A percentile compares a stretch with the other conserved stretches of the same genome.
Conservation (phyloP, 2,113 vertebrate genomes). For the Phalacrocorax carbo region DNA sequence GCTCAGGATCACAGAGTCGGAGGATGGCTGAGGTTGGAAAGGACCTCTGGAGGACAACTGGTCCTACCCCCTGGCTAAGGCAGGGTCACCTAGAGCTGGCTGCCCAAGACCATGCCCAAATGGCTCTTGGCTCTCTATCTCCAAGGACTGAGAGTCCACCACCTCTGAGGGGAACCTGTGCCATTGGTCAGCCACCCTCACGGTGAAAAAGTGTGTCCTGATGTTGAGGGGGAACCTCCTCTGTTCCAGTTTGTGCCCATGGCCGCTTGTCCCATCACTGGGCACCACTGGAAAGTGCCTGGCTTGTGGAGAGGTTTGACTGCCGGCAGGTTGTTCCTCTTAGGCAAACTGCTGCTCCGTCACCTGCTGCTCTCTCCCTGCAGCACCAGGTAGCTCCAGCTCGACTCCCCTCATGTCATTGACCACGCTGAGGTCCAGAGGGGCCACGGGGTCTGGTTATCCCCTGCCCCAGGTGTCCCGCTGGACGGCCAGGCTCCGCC, state of each 20-base stretch:
- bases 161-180: background rate
- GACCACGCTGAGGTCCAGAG: background rate
- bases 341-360: background rate
- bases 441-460: background rate
- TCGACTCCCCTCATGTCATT: fast-evolving
- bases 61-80: too few relatives aligned
- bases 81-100: too few relatives aligned
- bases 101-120: too few relatives aligned
- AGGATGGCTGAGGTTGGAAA: too few relatives aligned
- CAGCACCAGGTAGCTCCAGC: background rate
- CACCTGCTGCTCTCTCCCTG: background rate
- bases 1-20: too few relatives aligned
- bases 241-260: too few relatives aligned
- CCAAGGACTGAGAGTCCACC: too few relatives aligned
- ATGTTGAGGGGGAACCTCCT: too few relatives aligned
- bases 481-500: too few relatives aligned
- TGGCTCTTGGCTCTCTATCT: too few relatives aligned
- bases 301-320: background rate
- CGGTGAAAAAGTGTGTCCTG: background rate
- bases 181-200: background rate
- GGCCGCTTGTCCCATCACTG: background rate
- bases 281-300: too few relatives aligned
- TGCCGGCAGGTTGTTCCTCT: background rate
- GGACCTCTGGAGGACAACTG: too few relatives aligned
- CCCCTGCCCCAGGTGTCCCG: background rate